Percentiles rank a stretch among this genome's conserved stretches.
Conservation (phyloP, 2,888 invertebrate species). For the Phalangium opilio region DNA sequence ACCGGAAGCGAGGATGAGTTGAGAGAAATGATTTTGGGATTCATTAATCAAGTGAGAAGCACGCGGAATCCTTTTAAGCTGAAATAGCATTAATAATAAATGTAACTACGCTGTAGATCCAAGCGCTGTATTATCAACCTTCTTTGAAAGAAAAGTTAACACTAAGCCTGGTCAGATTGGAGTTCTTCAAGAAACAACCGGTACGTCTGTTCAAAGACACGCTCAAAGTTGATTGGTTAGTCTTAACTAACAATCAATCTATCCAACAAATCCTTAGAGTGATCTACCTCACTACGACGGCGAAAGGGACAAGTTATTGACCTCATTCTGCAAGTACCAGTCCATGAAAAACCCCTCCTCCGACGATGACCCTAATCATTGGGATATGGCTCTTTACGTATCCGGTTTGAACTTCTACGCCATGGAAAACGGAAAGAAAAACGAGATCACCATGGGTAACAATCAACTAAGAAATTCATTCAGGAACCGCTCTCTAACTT, state of each 20-base stretch:
- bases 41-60: constrained; percentile 53
- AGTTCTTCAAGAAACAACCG: constrained; percentile 47
- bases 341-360: constrained; percentile 46
- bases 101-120: constrained; percentile 38
- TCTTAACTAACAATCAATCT: neutral
- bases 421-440: constrained; percentile 49
- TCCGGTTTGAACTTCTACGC: constrained; percentile 63
- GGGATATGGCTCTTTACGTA: constrained; percentile 62
- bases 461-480: neutral
- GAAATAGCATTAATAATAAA: neutral
- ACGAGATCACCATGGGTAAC: constrained; percentile 57
- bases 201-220: constrained; percentile 3
- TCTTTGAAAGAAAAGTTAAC: constrained; percentile 49
- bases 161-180: constrained; percentile 50
- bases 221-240: neutral
- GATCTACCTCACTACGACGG: constrained; percentile 33
- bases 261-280: no score
- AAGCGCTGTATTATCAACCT: constrained; percentile 61
- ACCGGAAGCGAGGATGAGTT: constrained; percentile 48
- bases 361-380: constrained; percentile 53
- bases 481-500: neutral
- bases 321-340: constrained; percentile 58
- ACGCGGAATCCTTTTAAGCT: no score
- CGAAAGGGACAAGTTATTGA: constrained; percentile 49
- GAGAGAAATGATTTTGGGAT: constrained; percentile 58